Percentiles rank a stretch among this genome's conserved stretches.
phyloP scores from a whole-genome alignment of 2,888 invertebrate genomes.

The Lithophane semibrunnea region DNA sequence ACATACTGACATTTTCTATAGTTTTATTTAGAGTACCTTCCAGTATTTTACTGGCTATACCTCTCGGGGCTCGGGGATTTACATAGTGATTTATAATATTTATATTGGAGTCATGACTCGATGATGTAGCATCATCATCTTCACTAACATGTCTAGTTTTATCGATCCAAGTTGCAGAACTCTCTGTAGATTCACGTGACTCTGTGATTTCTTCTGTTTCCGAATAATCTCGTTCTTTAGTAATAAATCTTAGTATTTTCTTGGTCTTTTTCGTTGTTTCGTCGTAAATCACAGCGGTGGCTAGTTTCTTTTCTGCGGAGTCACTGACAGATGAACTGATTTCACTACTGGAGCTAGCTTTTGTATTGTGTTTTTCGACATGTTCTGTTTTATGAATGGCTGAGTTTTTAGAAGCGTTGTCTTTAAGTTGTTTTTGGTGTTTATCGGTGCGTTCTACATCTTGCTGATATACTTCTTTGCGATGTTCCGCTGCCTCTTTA shows the following conservation, averaged over 20 bases:
- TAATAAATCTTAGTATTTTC: neutral
- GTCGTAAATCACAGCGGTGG: neutral
- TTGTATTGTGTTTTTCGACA: neutral
- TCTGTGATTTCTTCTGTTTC: neutral
- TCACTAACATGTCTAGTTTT: neutral
- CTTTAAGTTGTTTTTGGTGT: neutral
- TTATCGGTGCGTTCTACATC: neutral
- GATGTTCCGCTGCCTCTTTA: neutral
- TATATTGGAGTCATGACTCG: neutral
- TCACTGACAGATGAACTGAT: neutral
- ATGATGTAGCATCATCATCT: neutral
- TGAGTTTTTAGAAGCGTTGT: too few species aligned
- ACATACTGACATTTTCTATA: neutral
- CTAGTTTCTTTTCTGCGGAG: neutral
- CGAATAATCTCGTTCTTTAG: neutral
- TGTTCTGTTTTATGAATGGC: neutral
- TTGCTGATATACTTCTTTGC: neutral
- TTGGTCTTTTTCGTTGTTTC: neutral
- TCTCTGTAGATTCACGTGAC: neutral
- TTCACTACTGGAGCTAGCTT: neutral
- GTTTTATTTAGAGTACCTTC: neutral
- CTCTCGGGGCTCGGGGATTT: neutral
- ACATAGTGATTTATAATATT: conserved; percentile 3
- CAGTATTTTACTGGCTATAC: fast-evolving
- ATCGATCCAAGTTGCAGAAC: neutral